These are phyloP conservation scores for Meandrusa payeni DNA, from an alignment of 2,888 invertebrate species.

Conservation along the genomic window DNA sequence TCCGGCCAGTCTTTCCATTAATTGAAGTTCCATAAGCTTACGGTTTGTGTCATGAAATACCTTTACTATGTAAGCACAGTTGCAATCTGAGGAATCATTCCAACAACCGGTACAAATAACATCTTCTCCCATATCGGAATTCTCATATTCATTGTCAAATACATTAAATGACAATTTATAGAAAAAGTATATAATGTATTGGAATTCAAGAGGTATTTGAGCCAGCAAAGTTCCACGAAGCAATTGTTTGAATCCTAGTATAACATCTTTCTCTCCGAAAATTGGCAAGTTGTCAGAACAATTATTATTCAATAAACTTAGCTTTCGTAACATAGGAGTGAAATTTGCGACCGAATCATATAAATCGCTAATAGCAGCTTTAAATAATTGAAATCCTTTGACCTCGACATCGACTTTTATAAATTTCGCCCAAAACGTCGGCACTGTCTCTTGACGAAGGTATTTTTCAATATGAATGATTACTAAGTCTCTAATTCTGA, in stretches of 20 bases:
- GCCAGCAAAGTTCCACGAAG: slow-evolving; percentile 84
- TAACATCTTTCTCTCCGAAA: slow-evolving; percentile 77
- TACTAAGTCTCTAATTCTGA: slow-evolving; percentile 64
- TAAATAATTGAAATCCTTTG: slow-evolving; percentile 83
- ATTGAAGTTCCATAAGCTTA: slow-evolving; percentile 87
- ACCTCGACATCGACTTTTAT: slow-evolving; percentile 70
- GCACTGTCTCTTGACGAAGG: slow-evolving; percentile 81
- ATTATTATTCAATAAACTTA: slow-evolving; percentile 75
- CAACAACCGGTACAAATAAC: slow-evolving; percentile 87
- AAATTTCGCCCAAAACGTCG: slow-evolving; percentile 85
- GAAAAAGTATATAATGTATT: slow-evolving; percentile 86
- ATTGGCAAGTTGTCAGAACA: slow-evolving; percentile 67
- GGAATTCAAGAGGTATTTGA: slow-evolving; percentile 86
- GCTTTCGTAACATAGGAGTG: slow-evolving; percentile 73
- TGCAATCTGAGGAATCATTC: slow-evolving; percentile 79
- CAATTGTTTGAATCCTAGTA: slow-evolving; percentile 83
- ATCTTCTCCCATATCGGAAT: slow-evolving; percentile 79
- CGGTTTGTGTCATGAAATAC: slow-evolving; percentile 89
- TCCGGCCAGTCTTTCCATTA: slow-evolving; percentile 91
- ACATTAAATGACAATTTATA: slow-evolving; percentile 89
- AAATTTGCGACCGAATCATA: slow-evolving; percentile 80
- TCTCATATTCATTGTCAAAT: slow-evolving; percentile 77
- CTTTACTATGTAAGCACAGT: slow-evolving; percentile 84
- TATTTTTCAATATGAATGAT: slow-evolving; percentile 79
- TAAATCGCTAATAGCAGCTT: slow-evolving; percentile 83